Percentiles rank a stretch among this genome's conserved stretches.
Conservation (phyloP, 1,140 invertebrate genomes). For the Bombyx mandarina region DNA sequence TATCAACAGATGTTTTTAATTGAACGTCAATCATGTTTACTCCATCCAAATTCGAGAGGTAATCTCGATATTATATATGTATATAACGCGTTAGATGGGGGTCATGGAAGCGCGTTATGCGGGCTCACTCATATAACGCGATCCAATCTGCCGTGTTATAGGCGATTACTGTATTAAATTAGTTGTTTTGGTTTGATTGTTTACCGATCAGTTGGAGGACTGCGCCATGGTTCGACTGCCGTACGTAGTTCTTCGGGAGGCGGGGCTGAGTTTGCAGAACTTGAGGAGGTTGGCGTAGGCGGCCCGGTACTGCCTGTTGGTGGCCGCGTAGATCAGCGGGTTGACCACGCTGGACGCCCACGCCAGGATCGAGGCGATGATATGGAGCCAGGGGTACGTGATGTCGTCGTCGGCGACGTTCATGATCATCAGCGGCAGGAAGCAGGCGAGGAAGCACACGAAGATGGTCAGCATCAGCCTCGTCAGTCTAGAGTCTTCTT, state of each 20-base stretch:
- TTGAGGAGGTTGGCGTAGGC: constrained; percentile 81
- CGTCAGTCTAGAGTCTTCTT: constrained; percentile 85
- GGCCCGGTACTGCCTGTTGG: constrained; percentile 85
- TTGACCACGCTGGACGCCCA: constrained; percentile 91
- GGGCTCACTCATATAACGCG: too few species aligned
- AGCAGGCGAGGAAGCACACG: constrained; percentile 86
- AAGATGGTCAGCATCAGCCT: constrained; percentile 90
- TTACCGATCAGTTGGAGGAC: constrained; percentile 49
- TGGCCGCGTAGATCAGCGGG: constrained; percentile 89
- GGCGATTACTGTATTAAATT: too few species aligned
- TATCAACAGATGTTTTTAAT: too few species aligned
- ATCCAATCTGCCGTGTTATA: too few species aligned
- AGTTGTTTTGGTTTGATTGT: too few species aligned
- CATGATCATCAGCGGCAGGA: constrained; percentile 87
- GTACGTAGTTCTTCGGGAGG: constrained; percentile 50
- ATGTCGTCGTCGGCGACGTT: constrained; percentile 86
- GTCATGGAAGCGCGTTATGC: too few species aligned
- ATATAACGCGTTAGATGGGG: too few species aligned
- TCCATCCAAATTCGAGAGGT: too few species aligned
- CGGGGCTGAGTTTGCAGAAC: constrained; percentile 51
- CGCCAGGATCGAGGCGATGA: constrained; percentile 85
- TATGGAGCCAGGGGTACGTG: constrained; percentile 80
- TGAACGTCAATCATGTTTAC: too few species aligned
- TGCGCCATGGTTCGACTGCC: constrained; percentile 60
- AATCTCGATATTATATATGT: too few species aligned